Evolutionary conservation across 1,140 invertebrate species (phyloP).

Genomic region (Pteromalus puparum): DNA sequence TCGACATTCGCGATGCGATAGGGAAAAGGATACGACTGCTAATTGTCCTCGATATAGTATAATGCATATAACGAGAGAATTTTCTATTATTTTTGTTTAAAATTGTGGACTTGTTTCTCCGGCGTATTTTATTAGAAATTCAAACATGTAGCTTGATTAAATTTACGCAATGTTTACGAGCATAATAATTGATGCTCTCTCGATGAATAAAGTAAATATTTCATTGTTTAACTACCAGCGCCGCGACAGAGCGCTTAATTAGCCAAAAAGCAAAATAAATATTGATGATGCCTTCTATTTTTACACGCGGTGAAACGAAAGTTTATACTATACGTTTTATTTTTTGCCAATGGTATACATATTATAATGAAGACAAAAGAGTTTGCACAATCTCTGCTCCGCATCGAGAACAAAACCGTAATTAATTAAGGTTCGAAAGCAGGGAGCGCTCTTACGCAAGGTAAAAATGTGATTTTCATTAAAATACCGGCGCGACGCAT

Average conservation of each 20-base stretch:
- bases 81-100: too few species aligned
- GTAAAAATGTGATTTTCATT: constrained; percentile 42
- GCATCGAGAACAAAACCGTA: constrained; percentile 18
- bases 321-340: background rate
- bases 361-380: constrained; percentile 13
- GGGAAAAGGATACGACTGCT: too few species aligned
- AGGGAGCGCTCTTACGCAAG: constrained; percentile 4
- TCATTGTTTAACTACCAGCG: background rate
- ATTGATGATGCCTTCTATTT: background rate
- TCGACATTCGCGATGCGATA: background rate
- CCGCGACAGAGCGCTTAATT: background rate
- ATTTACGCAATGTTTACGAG: too few species aligned
- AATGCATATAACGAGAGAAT: too few species aligned
- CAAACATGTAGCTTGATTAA: too few species aligned
- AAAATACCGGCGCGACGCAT: constrained; percentile 33
- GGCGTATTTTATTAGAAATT: too few species aligned
- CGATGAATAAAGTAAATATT: background rate
- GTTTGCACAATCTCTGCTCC: background rate
- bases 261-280: background rate
- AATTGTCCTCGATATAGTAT: too few species aligned
- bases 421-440: constrained; percentile 33
- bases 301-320: background rate
- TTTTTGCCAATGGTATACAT: background rate
- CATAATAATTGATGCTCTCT: background rate
- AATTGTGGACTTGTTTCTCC: too few species aligned